phyloP scores from a whole-genome alignment of 2,113 vertebrate species.

The Paedocypris sp. region DNA sequence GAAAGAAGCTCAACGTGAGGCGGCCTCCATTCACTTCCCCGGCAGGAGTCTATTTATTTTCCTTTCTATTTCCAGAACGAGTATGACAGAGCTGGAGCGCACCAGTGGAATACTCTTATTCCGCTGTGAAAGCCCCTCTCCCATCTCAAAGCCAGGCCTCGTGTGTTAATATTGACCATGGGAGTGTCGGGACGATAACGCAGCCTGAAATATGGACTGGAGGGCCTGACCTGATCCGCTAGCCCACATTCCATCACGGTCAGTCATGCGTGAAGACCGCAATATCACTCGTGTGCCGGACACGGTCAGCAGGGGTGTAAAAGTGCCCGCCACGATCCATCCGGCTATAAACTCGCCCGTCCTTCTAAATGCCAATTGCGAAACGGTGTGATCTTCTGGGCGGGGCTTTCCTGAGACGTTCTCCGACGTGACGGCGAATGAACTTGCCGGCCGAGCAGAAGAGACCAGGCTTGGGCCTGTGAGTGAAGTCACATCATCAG shows the following conservation, averaged over 20 bases:
- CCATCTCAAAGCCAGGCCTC: neutral
- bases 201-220: slow-evolving; percentile 9
- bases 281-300: too few relatives aligned
- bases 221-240: slow-evolving; percentile 27
- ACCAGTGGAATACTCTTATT: too few relatives aligned
- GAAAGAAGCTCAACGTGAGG: neutral
- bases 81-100: too few relatives aligned
- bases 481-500: slow-evolving; percentile 25
- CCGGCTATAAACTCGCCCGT: too few relatives aligned
- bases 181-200: neutral
- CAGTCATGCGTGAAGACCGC: neutral
- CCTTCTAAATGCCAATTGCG: neutral
- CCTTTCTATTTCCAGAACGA: too few relatives aligned
- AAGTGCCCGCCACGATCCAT: too few relatives aligned
- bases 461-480: neutral
- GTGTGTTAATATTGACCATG: slow-evolving; percentile 43
- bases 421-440: neutral
- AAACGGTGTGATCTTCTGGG: neutral
- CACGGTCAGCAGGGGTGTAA: neutral
- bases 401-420: slow-evolving; percentile 3
- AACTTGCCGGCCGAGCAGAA: neutral
- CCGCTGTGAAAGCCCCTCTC: neutral
- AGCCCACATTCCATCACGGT: slow-evolving; percentile 35
- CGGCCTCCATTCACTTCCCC: neutral
- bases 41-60: too few relatives aligned